Evolutionary conservation across 1,140 invertebrate species (phyloP).

Genomic region (Acromyrmex echinatior): DNA sequence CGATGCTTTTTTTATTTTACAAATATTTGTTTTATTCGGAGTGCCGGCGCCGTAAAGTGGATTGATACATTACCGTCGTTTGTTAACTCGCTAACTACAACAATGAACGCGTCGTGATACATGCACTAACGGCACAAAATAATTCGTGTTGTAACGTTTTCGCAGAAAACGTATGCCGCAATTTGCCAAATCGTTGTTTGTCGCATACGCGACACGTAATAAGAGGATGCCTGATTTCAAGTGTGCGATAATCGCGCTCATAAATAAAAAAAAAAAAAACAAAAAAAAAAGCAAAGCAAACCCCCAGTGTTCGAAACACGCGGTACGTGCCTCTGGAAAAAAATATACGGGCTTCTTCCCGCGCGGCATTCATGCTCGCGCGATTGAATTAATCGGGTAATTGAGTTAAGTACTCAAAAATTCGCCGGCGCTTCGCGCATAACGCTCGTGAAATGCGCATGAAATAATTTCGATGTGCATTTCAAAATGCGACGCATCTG

Average conservation of each 20-base stretch:
- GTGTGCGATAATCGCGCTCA: constrained; percentile 57
- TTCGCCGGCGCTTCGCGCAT: constrained; percentile 52
- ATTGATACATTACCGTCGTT: constrained; percentile 59
- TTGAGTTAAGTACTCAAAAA: constrained; percentile 65
- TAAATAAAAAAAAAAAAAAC: constrained; percentile 48
- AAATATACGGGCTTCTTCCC: constrained; percentile 43
- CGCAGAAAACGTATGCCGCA: constrained; percentile 52
- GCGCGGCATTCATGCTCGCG: constrained; percentile 47
- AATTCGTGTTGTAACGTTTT: constrained; percentile 58
- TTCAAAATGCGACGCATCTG: constrained; percentile 59
- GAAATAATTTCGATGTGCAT: constrained; percentile 65
- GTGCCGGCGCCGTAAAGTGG: constrained; percentile 27
- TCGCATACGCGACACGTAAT: constrained; percentile 40
- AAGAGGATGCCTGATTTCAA: constrained; percentile 60
- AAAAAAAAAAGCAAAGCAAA: neutral
- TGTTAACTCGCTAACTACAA: constrained; percentile 61
- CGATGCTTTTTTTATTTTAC: neutral
- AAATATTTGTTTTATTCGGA: constrained; percentile 5
- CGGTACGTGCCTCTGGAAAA: neutral
- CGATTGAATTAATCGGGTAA: constrained; percentile 62
- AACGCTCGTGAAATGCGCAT: constrained; percentile 60
- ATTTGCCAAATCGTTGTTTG: constrained; percentile 48
- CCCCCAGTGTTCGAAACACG: constrained; percentile 26
- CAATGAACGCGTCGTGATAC: constrained; percentile 51
- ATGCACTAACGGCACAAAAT: constrained; percentile 58